phyloP scores from a whole-genome alignment of 2,888 invertebrate species.

The Petrophora chlorosata region DNA sequence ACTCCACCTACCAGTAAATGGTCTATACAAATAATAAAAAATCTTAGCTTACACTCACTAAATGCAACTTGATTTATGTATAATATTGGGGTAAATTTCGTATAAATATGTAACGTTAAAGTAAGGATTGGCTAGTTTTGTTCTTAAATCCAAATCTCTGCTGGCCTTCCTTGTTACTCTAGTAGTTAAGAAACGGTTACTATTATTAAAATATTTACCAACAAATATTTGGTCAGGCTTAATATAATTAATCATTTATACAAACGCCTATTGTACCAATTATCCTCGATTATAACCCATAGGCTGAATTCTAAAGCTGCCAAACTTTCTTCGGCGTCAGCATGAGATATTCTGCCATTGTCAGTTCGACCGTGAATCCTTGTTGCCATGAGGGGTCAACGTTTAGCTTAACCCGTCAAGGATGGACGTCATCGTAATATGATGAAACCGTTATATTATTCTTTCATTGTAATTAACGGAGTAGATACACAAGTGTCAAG shows the following conservation, averaged over 20 bases:
- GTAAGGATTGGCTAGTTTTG: background rate
- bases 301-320: background rate
- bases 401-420: too few species aligned
- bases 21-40: slow-evolving; percentile 28
- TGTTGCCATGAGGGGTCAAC: too few species aligned
- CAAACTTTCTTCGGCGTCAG: too few species aligned
- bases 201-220: background rate
- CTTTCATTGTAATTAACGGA: too few species aligned
- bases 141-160: background rate
- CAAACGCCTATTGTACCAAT: background rate
- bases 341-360: too few species aligned
- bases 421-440: too few species aligned
- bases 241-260: slow-evolving; percentile 23
- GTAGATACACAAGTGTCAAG: too few species aligned
- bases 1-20: slow-evolving; percentile 27
- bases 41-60: slow-evolving; percentile 28
- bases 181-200: too few species aligned
- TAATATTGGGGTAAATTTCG: slow-evolving; percentile 1
- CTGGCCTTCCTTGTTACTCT: too few species aligned
- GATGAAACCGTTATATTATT: too few species aligned
- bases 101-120: background rate
- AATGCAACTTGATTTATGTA: slow-evolving; percentile 27
- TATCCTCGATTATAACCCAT: background rate
- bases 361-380: too few species aligned
- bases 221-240: slow-evolving; percentile 30